Percentiles rank a stretch among this genome's conserved stretches.
phyloP scores from a whole-genome alignment of 2,888 invertebrate genomes.

The Lydus trimaculatus region DNA sequence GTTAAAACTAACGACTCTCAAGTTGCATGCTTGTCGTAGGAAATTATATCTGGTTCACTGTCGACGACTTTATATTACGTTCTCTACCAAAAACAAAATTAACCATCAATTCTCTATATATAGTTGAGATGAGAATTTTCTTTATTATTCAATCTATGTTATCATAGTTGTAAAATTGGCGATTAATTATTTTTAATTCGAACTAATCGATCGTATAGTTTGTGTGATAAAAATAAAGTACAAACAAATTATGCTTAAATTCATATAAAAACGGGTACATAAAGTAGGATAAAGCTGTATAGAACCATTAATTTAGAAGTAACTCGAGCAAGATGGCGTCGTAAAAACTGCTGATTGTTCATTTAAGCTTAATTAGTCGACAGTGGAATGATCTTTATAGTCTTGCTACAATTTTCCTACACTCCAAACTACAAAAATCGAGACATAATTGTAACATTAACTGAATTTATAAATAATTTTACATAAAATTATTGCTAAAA shows the following conservation, averaged over 20 bases:
- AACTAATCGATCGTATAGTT: neutral
- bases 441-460: neutral
- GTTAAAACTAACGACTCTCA: slow-evolving; percentile 61
- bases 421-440: neutral
- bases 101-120: too few relatives aligned
- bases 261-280: slow-evolving; percentile 43
- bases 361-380: slow-evolving; percentile 59
- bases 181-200: neutral
- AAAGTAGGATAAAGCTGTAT: slow-evolving; percentile 47
- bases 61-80: slow-evolving; percentile 33
- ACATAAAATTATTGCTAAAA: too few relatives aligned
- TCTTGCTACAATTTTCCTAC: slow-evolving; percentile 20
- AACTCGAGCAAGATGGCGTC: slow-evolving; percentile 57
- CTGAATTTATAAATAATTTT: too few relatives aligned
- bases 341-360: slow-evolving; percentile 60
- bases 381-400: slow-evolving; percentile 55
- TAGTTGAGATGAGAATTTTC: too few relatives aligned
- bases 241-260: slow-evolving; percentile 50
- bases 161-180: neutral
- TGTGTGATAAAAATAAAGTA: slow-evolving; percentile 34
- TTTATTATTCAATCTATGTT: neutral
- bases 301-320: slow-evolving; percentile 56
- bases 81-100: neutral
- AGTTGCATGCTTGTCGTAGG: slow-evolving; percentile 51
- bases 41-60: slow-evolving; percentile 52